Percentiles rank a stretch among this genome's conserved stretches.
Evolutionary conservation across 2,888 invertebrate species (phyloP).

Genomic region (Flabesymbios commensalis): DNA sequence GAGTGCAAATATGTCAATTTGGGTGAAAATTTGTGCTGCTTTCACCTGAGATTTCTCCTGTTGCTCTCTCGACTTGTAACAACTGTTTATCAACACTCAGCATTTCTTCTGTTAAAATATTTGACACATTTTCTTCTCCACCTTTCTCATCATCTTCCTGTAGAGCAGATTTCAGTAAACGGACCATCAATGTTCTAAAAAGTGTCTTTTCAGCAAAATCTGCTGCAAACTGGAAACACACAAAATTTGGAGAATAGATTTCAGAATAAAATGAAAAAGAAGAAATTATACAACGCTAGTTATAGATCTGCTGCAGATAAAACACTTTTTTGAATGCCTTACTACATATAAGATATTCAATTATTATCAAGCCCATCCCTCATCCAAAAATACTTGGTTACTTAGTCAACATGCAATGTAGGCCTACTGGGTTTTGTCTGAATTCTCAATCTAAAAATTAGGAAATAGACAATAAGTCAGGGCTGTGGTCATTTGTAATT

Average conservation of each 20-base stretch:
- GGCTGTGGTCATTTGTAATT: too few relatives aligned
- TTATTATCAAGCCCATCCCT: too few relatives aligned
- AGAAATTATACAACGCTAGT: too few relatives aligned
- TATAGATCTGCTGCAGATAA: too few relatives aligned
- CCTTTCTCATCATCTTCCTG: constrained; percentile 31
- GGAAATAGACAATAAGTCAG: too few relatives aligned
- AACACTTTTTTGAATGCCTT: too few relatives aligned
- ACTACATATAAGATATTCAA: too few relatives aligned
- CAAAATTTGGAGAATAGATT: neutral
- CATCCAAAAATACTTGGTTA: too few relatives aligned
- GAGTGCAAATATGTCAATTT: neutral
- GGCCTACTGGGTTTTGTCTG: too few relatives aligned
- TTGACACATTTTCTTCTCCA: constrained; percentile 63
- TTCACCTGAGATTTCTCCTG: constrained; percentile 68
- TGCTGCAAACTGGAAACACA: constrained; percentile 70
- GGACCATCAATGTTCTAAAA: constrained; percentile 66
- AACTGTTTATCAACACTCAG: constrained; percentile 80
- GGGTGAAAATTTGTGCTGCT: neutral
- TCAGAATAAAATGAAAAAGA: neutral
- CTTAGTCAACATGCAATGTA: too few relatives aligned
- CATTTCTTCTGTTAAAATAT: constrained; percentile 83
- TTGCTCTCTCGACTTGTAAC: constrained; percentile 81
- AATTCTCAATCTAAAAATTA: too few relatives aligned
- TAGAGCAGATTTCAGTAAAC: constrained; percentile 42
- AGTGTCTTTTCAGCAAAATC: constrained; percentile 89